Percentiles rank a stretch among this genome's conserved stretches.
phyloP scores from a whole-genome alignment of 2,113 vertebrate species.

The Tylochromis polylepis region DNA sequence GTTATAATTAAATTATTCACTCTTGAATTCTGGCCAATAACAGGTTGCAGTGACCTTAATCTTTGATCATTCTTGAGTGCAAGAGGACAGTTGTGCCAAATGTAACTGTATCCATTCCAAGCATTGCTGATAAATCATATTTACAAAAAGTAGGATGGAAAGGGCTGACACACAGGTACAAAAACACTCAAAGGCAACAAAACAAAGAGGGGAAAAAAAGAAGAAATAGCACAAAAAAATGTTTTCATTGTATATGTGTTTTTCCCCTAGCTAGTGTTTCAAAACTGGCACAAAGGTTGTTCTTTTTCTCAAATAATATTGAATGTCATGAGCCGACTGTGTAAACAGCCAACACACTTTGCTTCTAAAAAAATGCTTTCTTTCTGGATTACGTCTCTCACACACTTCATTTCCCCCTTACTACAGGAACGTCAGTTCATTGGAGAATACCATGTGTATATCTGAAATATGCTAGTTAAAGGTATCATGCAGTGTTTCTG shows the following conservation, averaged over 20 bases:
- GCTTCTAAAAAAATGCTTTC: not conserved
- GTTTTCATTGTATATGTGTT: not conserved
- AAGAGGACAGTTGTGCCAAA: not conserved
- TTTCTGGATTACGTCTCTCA: not conserved
- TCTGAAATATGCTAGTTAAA: not conserved
- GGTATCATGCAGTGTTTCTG: not conserved
- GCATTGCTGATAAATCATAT: not conserved
- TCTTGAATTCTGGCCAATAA: not conserved
- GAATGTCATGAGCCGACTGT: not conserved
- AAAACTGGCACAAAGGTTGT: not conserved
- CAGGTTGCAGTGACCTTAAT: not conserved
- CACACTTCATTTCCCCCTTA: not conserved
- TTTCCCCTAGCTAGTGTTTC: not conserved
- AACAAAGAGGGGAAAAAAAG: not conserved
- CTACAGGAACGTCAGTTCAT: not conserved
- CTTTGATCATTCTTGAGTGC: not conserved
- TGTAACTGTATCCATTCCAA: not conserved
- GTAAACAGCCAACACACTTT: not conserved
- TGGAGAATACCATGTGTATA: not conserved
- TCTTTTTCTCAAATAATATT: not conserved
- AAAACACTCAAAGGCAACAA: not conserved
- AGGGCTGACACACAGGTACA: not conserved
- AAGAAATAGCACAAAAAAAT: not conserved
- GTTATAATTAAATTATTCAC: not conserved
- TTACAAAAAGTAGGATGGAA: not conserved